These are phyloP conservation scores for Caenorhabditis japonica DNA, from an alignment of 2,888 invertebrate species.

Conservation along the genomic window DNA sequence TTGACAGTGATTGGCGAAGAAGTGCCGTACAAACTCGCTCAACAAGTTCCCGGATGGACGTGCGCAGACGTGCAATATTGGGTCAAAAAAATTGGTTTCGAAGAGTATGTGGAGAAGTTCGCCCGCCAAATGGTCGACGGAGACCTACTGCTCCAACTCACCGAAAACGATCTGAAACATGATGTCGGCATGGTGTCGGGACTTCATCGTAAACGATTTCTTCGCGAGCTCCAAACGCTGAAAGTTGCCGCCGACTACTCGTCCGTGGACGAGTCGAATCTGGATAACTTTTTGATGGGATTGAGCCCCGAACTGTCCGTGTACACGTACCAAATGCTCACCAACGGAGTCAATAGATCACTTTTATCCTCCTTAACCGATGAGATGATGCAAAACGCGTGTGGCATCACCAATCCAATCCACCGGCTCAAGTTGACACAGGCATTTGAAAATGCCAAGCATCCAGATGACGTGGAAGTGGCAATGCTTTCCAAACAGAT, in stretches of 20 bases:
- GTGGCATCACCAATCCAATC: constrained; percentile 92
- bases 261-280: constrained; percentile 74
- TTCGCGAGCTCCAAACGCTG: constrained; percentile 75
- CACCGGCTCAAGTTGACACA: constrained; percentile 91
- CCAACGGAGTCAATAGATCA: constrained; percentile 92
- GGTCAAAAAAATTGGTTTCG: constrained; percentile 97
- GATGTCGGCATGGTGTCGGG: constrained; percentile 94
- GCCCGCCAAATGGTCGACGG: constrained; percentile 94
- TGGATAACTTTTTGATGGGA: constrained; percentile 76
- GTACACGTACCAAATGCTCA: constrained; percentile 93
- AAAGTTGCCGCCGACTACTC: constrained; percentile 77
- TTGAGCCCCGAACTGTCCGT: constrained; percentile 82
- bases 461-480: constrained; percentile 77
- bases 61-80: constrained; percentile 95
- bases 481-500: constrained; percentile 82
- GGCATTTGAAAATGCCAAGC: constrained; percentile 81
- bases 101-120: constrained; percentile 87
- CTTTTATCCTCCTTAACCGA: constrained; percentile 87
- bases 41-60: constrained; percentile 98
- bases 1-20: constrained; percentile 88
- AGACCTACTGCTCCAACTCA: constrained; percentile 91
- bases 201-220: constrained; percentile 85
- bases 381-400: constrained; percentile 91
- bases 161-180: constrained; percentile 90
- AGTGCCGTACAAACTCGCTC: constrained; percentile 95